These are phyloP conservation scores for Zelostemma sp. DNA, from an alignment of 1,140 invertebrate species.

Conservation along the genomic window DNA sequence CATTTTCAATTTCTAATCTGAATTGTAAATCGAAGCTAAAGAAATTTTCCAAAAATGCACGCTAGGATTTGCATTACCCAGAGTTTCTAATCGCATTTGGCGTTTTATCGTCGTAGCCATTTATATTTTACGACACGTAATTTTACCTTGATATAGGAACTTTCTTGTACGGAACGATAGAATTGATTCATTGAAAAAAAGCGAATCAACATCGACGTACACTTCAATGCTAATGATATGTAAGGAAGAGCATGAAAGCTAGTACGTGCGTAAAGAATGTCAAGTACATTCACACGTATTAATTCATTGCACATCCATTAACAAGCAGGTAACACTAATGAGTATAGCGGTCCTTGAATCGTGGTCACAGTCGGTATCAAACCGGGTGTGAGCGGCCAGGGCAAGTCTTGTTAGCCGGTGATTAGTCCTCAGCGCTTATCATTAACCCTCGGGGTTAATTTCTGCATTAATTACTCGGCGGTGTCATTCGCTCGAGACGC, in stretches of 20 bases:
- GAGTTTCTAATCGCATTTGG: too few species aligned
- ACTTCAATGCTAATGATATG: neutral
- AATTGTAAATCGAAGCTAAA: too few species aligned
- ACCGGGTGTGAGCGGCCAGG: constrained; percentile 13
- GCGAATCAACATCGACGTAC: neutral
- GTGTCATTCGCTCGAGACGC: constrained; percentile 13
- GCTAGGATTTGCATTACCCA: too few species aligned
- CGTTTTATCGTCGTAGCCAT: too few species aligned
- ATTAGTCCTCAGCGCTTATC: constrained; percentile 64
- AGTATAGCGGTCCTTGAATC: constrained; percentile 11
- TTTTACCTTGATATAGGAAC: too few species aligned
- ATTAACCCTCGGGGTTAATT: constrained; percentile 62
- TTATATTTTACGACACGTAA: too few species aligned
- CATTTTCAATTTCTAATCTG: too few species aligned
- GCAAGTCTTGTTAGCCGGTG: constrained; percentile 39
- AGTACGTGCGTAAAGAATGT: constrained; percentile 2
- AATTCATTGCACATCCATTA: constrained; percentile 12
- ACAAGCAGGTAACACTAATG: constrained; percentile 24
- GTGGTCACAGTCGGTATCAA: constrained; percentile 19
- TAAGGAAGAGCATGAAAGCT: neutral
- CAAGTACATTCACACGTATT: neutral
- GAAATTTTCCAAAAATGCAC: too few species aligned
- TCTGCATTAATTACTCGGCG: constrained; percentile 49
- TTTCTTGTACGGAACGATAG: too few species aligned
- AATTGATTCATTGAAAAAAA: neutral